Evolutionary conservation across 2,113 vertebrate genomes (phyloP).

Genomic region (Ageneiosus marmoratus): DNA sequence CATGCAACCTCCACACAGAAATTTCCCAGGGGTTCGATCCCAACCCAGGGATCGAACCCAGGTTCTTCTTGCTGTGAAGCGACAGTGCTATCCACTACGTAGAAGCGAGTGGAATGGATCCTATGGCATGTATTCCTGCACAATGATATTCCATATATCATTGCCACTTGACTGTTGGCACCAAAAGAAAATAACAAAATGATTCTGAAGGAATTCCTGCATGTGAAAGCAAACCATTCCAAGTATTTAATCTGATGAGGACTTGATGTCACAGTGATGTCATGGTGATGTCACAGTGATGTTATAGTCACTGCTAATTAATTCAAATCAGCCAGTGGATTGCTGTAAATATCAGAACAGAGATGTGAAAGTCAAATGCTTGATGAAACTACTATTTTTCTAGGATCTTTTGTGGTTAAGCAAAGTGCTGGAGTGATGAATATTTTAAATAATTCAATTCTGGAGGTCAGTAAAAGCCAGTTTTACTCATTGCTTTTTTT

Average conservation of each 20-base stretch:
- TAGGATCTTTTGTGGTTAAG: neutral
- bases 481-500: neutral
- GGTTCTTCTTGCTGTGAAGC: too few relatives aligned
- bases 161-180: neutral
- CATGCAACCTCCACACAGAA: too few relatives aligned
- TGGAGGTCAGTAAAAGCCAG: neutral
- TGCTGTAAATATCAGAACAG: neutral
- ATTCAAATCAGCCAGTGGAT: neutral
- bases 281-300: neutral
- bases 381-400: constrained; percentile 9
- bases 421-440: neutral
- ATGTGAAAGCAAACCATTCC: neutral
- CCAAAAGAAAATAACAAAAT: neutral
- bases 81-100: too few relatives aligned
- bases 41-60: too few relatives aligned
- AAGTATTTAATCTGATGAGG: neutral
- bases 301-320: too few relatives aligned
- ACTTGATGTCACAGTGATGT: neutral
- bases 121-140: neutral
- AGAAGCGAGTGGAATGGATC: too few relatives aligned
- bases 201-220: neutral
- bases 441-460: neutral
- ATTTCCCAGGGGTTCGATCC: too few relatives aligned
- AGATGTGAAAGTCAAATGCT: neutral
- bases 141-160: neutral